phyloP scores from a whole-genome alignment of 2,113 vertebrate genomes.

The Corythaixoides concolor region DNA sequence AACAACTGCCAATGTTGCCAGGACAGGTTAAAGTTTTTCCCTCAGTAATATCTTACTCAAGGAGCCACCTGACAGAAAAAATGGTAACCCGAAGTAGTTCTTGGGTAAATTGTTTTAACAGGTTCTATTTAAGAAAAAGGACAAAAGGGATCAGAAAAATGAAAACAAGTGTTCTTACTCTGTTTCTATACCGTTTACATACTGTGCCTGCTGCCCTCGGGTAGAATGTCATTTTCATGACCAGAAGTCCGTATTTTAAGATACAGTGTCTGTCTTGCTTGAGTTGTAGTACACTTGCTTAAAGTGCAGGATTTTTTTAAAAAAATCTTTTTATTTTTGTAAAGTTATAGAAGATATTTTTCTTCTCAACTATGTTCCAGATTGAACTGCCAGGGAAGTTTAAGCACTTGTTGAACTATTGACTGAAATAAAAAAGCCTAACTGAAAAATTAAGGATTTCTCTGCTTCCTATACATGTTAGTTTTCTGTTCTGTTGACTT shows the following conservation, averaged over 20 bases:
- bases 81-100: background rate
- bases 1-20: background rate
- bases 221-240: conserved; percentile 2
- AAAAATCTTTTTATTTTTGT: conserved; percentile 54
- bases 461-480: background rate
- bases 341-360: conserved; percentile 54
- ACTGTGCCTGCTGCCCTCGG: background rate
- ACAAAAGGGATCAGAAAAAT: conserved; percentile 9
- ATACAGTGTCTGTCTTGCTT: background rate
- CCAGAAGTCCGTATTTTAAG: background rate
- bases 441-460: background rate
- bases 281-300: conserved; percentile 1
- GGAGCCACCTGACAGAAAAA: background rate
- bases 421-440: conserved; percentile 54
- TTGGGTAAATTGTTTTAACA: background rate
- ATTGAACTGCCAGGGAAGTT: conserved; percentile 52
- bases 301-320: conserved; percentile 27
- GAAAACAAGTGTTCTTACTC: background rate
- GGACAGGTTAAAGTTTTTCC: background rate
- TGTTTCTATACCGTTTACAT: background rate
- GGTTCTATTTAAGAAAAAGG: background rate
- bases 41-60: background rate
- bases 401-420: conserved; percentile 59
- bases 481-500: background rate
- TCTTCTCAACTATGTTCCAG: conserved; percentile 37